Percentiles rank a stretch among this genome's conserved stretches.
These are phyloP conservation scores for Campoletis sonorensis DNA, from an alignment of 1,140 invertebrate genomes.

Conservation along the genomic window DNA sequence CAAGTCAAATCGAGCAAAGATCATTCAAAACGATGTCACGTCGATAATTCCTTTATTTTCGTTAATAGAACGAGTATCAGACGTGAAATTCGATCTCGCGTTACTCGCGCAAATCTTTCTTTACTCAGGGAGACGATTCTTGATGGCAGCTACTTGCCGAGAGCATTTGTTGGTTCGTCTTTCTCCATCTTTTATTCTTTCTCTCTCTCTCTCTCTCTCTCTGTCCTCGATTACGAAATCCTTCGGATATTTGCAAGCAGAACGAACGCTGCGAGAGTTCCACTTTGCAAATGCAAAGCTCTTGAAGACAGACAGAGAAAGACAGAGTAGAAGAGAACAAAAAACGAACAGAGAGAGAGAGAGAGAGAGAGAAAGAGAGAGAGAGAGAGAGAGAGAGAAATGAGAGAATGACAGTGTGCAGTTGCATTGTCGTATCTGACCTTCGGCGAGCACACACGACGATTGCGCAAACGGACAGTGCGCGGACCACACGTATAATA, in stretches of 20 bases:
- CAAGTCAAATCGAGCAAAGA: background rate
- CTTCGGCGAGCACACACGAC: constrained; percentile 52
- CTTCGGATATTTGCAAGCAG: constrained; percentile 50
- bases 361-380: constrained; percentile 8
- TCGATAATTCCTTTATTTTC: background rate
- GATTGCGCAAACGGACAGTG: constrained; percentile 62
- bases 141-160: background rate
- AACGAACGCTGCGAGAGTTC: constrained; percentile 39
- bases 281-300: constrained; percentile 38
- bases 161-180: background rate
- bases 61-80: constrained; percentile 50
- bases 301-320: constrained; percentile 10
- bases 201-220: background rate
- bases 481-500: constrained; percentile 46
- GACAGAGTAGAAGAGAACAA: background rate
- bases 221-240: constrained; percentile 56
- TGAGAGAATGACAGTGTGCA: constrained; percentile 54
- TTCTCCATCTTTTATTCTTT: background rate
- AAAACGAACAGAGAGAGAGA: constrained; percentile 33
- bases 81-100: constrained; percentile 51
- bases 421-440: constrained; percentile 61
- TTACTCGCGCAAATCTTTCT: constrained; percentile 51
- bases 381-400: constrained; percentile 43
- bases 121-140: constrained; percentile 32
- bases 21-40: background rate